phyloP scores from a whole-genome alignment of 2,888 invertebrate species.

The Drosophila diplacantha region DNA sequence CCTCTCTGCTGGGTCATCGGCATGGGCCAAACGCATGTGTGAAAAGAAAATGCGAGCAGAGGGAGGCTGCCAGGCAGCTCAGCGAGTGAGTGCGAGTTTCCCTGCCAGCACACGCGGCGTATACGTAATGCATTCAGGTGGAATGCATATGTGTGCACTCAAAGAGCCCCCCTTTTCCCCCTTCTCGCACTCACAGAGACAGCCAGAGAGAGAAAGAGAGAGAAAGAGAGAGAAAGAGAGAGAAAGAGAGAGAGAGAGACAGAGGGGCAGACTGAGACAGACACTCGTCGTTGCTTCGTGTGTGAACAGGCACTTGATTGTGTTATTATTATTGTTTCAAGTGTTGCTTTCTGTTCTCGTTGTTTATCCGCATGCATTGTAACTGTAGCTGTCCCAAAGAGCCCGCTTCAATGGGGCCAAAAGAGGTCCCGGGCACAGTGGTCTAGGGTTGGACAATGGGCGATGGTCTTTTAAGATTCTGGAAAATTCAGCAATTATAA shows the following conservation, averaged over 20 bases:
- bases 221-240: not conserved
- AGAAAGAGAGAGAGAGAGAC: not conserved
- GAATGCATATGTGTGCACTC: constrained; percentile 58
- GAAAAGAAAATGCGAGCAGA: constrained; percentile 57
- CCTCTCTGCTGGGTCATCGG: constrained; percentile 37
- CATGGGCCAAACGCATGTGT: constrained; percentile 62
- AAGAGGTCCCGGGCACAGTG: constrained; percentile 23
- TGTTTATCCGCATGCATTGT: constrained; percentile 69
- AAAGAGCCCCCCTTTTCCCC: constrained; percentile 1
- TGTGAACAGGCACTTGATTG: constrained; percentile 71
- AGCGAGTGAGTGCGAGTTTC: constrained; percentile 6
- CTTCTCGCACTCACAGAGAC: constrained; percentile 2
- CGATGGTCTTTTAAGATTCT: constrained; percentile 13
- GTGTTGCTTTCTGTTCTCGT: constrained; percentile 63
- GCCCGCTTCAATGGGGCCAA: constrained; percentile 7
- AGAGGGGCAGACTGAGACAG: constrained; percentile 3
- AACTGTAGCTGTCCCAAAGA: constrained; percentile 50
- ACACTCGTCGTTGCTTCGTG: constrained; percentile 42
- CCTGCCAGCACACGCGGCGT: constrained; percentile 43
- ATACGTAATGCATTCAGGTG: constrained; percentile 63
- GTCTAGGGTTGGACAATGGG: constrained; percentile 18
- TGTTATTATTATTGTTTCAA: constrained; percentile 72
- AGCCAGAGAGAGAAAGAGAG: not conserved
- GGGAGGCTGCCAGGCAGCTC: not conserved
- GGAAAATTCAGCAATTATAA: not conserved